Evolutionary conservation across 2,888 invertebrate genomes (phyloP).

Genomic region (Ariolimax columbianus): DNA sequence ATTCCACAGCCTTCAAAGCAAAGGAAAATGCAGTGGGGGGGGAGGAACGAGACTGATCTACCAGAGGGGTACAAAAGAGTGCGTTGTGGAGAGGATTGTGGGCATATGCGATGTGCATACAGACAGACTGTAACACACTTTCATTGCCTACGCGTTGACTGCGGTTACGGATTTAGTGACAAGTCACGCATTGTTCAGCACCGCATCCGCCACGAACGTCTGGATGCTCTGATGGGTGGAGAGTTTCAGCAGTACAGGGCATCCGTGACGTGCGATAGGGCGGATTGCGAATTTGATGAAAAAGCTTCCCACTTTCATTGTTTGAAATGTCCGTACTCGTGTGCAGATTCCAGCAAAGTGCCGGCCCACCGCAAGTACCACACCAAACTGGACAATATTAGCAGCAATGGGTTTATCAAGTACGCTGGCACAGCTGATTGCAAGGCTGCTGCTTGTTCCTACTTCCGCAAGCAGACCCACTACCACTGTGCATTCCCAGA

Average conservation of each 20-base stretch:
- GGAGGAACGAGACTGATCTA: conserved; percentile 61
- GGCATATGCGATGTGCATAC: conserved; percentile 72
- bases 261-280: conserved; percentile 91
- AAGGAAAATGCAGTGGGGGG: conserved; percentile 20
- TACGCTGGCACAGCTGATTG: conserved; percentile 81
- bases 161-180: conserved; percentile 98
- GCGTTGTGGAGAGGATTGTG: conserved; percentile 73
- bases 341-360: conserved; percentile 96
- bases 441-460: conserved; percentile 85
- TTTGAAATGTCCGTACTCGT: conserved; percentile 94
- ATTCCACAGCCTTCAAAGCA: conserved; percentile 13
- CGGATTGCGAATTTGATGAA: conserved; percentile 87
- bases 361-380: conserved; percentile 93
- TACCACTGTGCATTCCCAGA: conserved; percentile 90
- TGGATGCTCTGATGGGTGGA: conserved; percentile 95
- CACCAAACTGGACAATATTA: conserved; percentile 87
- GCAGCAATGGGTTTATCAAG: conserved; percentile 92
- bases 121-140: conserved; percentile 90
- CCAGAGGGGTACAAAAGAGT: conserved; percentile 72
- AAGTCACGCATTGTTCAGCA: conserved; percentile 96
- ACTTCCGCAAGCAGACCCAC: conserved; percentile 93
- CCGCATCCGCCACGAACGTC: conserved; percentile 93
- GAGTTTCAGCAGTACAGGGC: conserved; percentile 96
- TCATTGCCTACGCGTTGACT: conserved; percentile 94
- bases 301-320: conserved; percentile 90